Evolutionary conservation across 2,113 vertebrate genomes (phyloP).

Genomic region (Psettodes erumei): DNA sequence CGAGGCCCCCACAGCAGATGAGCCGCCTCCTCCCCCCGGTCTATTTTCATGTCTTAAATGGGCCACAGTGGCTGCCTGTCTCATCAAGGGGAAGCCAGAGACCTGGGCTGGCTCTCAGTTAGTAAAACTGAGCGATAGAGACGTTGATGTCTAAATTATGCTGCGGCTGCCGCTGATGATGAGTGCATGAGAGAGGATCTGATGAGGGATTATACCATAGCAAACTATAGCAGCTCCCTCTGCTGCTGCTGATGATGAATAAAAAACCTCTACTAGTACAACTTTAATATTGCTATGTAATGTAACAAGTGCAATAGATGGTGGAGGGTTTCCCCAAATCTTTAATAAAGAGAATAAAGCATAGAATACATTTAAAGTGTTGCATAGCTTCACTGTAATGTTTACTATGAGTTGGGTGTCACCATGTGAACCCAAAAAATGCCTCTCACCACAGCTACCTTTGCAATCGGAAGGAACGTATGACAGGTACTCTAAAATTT

Average conservation of each 20-base stretch:
- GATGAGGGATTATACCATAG: conserved; percentile 65
- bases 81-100: conserved; percentile 74
- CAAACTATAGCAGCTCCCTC: conserved; percentile 77
- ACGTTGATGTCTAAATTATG: conserved; percentile 83
- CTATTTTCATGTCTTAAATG: conserved; percentile 82
- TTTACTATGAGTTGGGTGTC: conserved; percentile 22
- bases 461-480: conserved; percentile 31
- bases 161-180: conserved; percentile 54
- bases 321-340: conserved; percentile 15
- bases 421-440: not conserved
- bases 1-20: conserved; percentile 64
- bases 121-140: conserved; percentile 71
- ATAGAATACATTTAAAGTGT: conserved; percentile 27
- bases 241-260: conserved; percentile 65
- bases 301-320: not conserved
- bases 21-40: conserved; percentile 58
- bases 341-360: conserved; percentile 46
- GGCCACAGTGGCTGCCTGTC: conserved; percentile 75
- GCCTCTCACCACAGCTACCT: not conserved
- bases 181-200: conserved; percentile 65
- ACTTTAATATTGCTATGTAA: conserved; percentile 49
- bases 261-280: conserved; percentile 57
- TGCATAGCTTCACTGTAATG: not conserved
- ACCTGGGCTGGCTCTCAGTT: conserved; percentile 67
- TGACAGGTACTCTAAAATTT: conserved; percentile 18